A percentile compares a stretch with the other conserved stretches of the same genome.
These are phyloP conservation scores for Diarsia brunnea DNA, from an alignment of 2,888 invertebrate genomes.

Conservation along the genomic window DNA sequence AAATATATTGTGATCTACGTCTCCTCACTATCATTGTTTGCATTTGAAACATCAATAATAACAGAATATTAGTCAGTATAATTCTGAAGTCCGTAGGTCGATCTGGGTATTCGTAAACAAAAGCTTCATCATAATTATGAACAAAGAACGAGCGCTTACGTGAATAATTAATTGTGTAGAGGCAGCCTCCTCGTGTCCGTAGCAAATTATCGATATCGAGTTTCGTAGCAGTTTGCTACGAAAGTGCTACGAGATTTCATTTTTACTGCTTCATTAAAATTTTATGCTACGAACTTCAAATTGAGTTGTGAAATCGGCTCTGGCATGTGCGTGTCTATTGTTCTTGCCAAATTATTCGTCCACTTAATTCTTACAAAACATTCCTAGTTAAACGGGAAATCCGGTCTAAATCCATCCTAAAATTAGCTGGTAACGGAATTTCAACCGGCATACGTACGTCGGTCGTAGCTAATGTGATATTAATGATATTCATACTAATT, in stretches of 20 bases:
- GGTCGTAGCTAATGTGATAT: constrained; percentile 82
- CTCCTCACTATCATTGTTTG: not conserved
- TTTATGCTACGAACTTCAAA: constrained; percentile 30
- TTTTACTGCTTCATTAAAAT: constrained; percentile 46
- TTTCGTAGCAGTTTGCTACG: constrained; percentile 57
- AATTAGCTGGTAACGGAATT: constrained; percentile 73
- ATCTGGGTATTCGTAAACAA: constrained; percentile 28
- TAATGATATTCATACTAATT: constrained; percentile 85
- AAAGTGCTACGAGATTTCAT: constrained; percentile 51
- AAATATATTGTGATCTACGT: not conserved
- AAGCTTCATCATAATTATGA: constrained; percentile 24
- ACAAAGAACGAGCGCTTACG: constrained; percentile 25
- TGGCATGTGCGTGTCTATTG: constrained; percentile 28
- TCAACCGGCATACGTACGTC: constrained; percentile 65
- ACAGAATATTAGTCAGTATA: not conserved
- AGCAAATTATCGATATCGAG: constrained; percentile 39
- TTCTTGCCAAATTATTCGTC: constrained; percentile 41
- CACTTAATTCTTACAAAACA: constrained; percentile 54
- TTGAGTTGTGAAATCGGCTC: not conserved
- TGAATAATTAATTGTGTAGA: constrained; percentile 21
- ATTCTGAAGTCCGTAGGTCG: not conserved
- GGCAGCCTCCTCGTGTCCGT: constrained; percentile 5
- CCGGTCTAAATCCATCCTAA: constrained; percentile 59
- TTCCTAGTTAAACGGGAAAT: constrained; percentile 58
- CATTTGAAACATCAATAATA: constrained; percentile 5